Conservation (phyloP, 2,113 vertebrate species). For the Natator depressus region DNA sequence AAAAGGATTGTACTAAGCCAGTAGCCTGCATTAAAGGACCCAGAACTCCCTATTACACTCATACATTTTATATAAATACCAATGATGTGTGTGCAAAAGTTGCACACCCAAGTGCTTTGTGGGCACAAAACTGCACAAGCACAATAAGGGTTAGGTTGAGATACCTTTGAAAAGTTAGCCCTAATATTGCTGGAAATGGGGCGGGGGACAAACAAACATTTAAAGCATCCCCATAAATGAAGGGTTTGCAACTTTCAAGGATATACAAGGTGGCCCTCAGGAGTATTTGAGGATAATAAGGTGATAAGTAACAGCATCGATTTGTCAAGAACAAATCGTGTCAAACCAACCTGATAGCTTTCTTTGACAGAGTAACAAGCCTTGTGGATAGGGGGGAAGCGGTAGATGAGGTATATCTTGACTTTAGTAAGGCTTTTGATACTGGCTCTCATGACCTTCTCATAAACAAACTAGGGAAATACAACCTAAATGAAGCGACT, state of each 20-base stretch:
- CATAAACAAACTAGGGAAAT: no score
- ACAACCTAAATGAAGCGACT: no score
- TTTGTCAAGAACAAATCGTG: no score
- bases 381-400: no score
- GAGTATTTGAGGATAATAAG: not conserved
- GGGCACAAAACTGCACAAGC: not conserved
- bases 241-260: not conserved
- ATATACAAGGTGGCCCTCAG: not conserved
- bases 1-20: not conserved
- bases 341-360: no score
- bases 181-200: not conserved
- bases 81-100: constrained; percentile 5
- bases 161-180: not conserved
- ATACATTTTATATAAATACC: not conserved
- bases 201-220: not conserved
- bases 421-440: no score
- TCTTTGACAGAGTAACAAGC: no score
- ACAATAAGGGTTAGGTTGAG: constrained; percentile 1
- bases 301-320: no score
- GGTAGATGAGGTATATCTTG: no score
- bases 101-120: not conserved
- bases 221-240: constrained; percentile 1
- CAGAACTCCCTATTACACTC: not conserved
- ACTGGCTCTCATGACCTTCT: no score
- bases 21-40: not conserved